Evolutionary conservation across 2,888 invertebrate species (phyloP).

Genomic region (Frankliniella intonsa): DNA sequence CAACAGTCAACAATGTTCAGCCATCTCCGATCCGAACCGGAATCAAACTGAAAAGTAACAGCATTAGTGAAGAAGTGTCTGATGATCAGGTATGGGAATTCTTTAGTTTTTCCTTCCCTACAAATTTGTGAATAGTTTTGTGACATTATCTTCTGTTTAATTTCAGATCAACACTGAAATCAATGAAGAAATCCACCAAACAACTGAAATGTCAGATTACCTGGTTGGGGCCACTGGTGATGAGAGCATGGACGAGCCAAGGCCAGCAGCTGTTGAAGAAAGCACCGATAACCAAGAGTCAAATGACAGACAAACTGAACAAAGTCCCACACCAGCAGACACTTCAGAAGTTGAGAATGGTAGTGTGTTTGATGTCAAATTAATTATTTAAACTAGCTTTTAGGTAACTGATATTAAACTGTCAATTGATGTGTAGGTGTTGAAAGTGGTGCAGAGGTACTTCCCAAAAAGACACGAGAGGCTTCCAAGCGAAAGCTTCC

Average conservation of each 20-base stretch:
- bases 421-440: background rate
- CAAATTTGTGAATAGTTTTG: background rate
- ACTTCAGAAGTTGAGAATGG: background rate
- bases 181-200: background rate
- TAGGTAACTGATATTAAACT: background rate
- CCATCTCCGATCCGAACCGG: background rate
- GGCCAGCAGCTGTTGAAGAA: conserved; percentile 48
- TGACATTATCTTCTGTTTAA: background rate
- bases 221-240: background rate
- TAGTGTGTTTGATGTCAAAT: background rate
- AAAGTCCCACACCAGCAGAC: background rate
- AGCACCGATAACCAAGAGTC: too few species aligned
- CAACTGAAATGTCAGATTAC: background rate
- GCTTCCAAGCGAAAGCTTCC: conserved; percentile 47
- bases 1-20: conserved; percentile 13
- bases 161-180: background rate
- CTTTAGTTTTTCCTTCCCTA: background rate
- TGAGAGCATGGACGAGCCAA: conserved; percentile 36
- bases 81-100: background rate
- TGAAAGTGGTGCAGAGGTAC: conserved; percentile 42
- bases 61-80: background rate
- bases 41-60: background rate
- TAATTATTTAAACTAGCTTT: background rate
- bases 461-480: conserved; percentile 26
- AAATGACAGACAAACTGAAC: background rate